These are phyloP conservation scores for Sebastes fasciatus DNA, from an alignment of 2,113 vertebrate species.

Conservation along the genomic window DNA sequence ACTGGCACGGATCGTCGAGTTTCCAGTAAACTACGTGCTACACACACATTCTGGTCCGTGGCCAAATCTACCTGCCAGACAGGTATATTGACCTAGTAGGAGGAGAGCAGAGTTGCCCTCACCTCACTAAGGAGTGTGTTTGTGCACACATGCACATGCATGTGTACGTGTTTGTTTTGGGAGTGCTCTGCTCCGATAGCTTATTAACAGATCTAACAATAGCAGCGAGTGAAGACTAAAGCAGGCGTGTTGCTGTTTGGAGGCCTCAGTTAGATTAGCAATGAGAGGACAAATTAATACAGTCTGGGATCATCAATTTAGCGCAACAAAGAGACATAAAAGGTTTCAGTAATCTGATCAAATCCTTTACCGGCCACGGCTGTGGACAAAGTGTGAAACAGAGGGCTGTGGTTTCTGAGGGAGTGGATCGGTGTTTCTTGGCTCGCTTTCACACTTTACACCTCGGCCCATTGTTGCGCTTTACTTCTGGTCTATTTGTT, in stretches of 20 bases:
- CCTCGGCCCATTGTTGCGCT: not conserved
- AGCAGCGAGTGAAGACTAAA: not conserved
- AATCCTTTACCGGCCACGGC: no score
- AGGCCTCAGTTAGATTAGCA: not conserved
- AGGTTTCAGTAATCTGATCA: not conserved
- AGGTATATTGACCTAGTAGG: slow-evolving; percentile 71
- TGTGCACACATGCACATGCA: not conserved
- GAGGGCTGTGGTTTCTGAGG: not conserved
- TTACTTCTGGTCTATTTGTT: not conserved
- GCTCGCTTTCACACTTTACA: not conserved
- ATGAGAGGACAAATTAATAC: not conserved
- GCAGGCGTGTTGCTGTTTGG: not conserved
- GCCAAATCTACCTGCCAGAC: slow-evolving; percentile 69
- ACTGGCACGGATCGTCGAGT: slow-evolving; percentile 54
- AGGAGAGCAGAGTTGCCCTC: slow-evolving; percentile 17
- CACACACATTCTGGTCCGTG: slow-evolving; percentile 43
- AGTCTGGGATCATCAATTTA: not conserved
- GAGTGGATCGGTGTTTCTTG: not conserved
- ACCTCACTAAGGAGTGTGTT: not conserved
- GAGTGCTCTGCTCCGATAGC: slow-evolving; percentile 1
- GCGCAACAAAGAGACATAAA: not conserved
- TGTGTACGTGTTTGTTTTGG: not conserved
- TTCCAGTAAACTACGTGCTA: slow-evolving; percentile 78
- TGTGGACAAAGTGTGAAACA: not conserved
- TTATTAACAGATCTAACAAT: slow-evolving; percentile 23